These are phyloP conservation scores for Cromileptes altivelis DNA, from an alignment of 2,113 vertebrate genomes.

Conservation along the genomic window DNA sequence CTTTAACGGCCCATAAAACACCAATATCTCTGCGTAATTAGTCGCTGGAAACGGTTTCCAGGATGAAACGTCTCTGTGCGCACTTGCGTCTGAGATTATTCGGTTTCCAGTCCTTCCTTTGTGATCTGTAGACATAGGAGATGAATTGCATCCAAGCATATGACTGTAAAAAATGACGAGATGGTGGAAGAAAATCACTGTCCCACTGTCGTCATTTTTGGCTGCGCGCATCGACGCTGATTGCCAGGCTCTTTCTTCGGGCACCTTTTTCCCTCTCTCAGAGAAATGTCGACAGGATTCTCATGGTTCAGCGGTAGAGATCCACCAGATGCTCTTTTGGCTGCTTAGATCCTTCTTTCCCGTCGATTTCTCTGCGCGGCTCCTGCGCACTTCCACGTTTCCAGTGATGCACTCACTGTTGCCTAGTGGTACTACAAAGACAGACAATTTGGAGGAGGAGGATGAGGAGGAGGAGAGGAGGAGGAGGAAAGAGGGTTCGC, in stretches of 20 bases:
- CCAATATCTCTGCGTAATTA: slow-evolving; percentile 63
- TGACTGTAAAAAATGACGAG: slow-evolving; percentile 57
- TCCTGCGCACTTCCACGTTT: slow-evolving; percentile 79
- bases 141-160: slow-evolving; percentile 68
- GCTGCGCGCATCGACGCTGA: slow-evolving; percentile 72
- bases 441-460: slow-evolving; percentile 68
- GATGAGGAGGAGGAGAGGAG: slow-evolving; percentile 26
- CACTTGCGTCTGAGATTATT: slow-evolving; percentile 54
- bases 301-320: slow-evolving; percentile 58
- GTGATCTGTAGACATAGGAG: slow-evolving; percentile 62
- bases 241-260: slow-evolving; percentile 43
- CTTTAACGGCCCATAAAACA: slow-evolving; percentile 44
- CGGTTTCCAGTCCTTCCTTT: slow-evolving; percentile 60
- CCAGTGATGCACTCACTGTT: slow-evolving; percentile 77
- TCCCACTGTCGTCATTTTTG: slow-evolving; percentile 74
- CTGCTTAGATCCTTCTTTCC: slow-evolving; percentile 58
- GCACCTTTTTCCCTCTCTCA: slow-evolving; percentile 35
- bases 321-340: slow-evolving; percentile 62
- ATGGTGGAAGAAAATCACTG: slow-evolving; percentile 64
- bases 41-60: slow-evolving; percentile 35
- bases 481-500: slow-evolving; percentile 62
- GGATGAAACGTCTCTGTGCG: slow-evolving; percentile 57
- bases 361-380: slow-evolving; percentile 63
- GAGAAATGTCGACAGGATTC: slow-evolving; percentile 46
- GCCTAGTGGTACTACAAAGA: slow-evolving; percentile 76